phyloP scores from a whole-genome alignment of 1,140 invertebrate genomes.

The Drosophila busckii region DNA sequence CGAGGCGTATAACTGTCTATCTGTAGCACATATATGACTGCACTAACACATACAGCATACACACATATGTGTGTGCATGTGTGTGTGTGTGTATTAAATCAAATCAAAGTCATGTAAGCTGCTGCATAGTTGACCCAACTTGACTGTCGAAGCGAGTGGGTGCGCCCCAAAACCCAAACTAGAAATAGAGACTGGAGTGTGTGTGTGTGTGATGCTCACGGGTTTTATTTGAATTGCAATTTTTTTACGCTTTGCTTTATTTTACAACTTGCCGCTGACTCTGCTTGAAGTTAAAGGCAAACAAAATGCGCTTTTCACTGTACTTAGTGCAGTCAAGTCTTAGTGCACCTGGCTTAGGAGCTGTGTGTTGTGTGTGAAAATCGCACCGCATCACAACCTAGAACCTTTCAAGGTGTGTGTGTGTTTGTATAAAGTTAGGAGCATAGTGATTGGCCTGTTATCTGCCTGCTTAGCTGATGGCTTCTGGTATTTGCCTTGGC shows the following conservation, averaged over 20 bases:
- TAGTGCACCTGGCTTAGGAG: constrained; percentile 21
- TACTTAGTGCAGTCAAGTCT: constrained; percentile 14
- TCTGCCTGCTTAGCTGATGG: constrained; percentile 67
- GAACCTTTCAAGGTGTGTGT: too few species aligned
- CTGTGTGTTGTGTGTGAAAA: too few species aligned
- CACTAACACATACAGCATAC: too few species aligned
- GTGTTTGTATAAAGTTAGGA: too few species aligned
- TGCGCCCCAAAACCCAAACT: too few species aligned
- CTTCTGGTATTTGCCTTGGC: constrained; percentile 55
- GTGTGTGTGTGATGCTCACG: constrained; percentile 12
- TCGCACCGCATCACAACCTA: too few species aligned
- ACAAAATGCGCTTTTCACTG: constrained; percentile 56
- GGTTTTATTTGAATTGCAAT: constrained; percentile 21
- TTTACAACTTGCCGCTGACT: constrained; percentile 26
- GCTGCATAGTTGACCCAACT: constrained; percentile 31
- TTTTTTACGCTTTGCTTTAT: constrained; percentile 22
- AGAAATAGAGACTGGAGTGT: neutral
- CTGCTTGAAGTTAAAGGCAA: constrained; percentile 50
- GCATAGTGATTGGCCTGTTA: constrained; percentile 54
- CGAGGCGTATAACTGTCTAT: constrained; percentile 63
- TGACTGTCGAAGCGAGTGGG: constrained; percentile 47
- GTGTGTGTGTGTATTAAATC: constrained; percentile 51
- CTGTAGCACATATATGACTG: too few species aligned
- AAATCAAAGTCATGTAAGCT: constrained; percentile 60
- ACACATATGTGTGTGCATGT: constrained; percentile 16